Conservation (phyloP, 2,797 vertebrate species). For the Oryzias sinensis region DNA sequence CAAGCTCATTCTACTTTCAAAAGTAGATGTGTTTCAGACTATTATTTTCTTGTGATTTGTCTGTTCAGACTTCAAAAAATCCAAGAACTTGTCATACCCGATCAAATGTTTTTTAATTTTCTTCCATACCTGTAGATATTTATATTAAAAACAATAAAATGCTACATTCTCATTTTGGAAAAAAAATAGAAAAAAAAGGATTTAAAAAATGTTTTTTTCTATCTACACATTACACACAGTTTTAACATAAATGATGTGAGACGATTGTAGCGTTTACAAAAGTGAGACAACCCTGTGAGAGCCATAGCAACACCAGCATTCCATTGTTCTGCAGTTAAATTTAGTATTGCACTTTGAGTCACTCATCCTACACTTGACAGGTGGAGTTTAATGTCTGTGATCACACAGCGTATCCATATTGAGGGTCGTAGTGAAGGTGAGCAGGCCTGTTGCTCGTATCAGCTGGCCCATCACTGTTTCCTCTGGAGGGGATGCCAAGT, state of each 20-base stretch:
- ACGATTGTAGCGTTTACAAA: slow-evolving; percentile 3
- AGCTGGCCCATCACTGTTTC: slow-evolving; percentile 4
- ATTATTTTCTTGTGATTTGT: no score
- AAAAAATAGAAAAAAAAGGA: slow-evolving; percentile 30
- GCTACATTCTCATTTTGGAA: background rate
- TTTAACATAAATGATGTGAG: background rate
- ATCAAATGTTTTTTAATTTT: no score
- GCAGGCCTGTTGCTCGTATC: background rate
- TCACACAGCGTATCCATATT: slow-evolving; percentile 78
- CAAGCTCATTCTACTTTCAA: no score
- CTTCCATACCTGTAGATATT: background rate
- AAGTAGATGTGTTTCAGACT: no score
- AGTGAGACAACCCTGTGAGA: slow-evolving; percentile 8
- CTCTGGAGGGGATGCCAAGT: slow-evolving; percentile 23
- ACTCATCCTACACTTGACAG: slow-evolving; percentile 14
- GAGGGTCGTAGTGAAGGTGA: slow-evolving; percentile 62
- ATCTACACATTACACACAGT: slow-evolving; percentile 50
- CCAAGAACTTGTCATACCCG: no score
- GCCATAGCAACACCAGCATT: slow-evolving; percentile 14
- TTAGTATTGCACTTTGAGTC: slow-evolving; percentile 23
- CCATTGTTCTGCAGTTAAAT: slow-evolving; percentile 24
- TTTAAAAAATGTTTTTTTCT: background rate
- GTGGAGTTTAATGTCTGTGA: background rate
- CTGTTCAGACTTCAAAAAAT: no score
- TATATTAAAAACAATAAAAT: slow-evolving; percentile 2